These are phyloP conservation scores for Takifugu bimaculatus DNA, from an alignment of 2,113 vertebrate species.

Conservation along the genomic window DNA sequence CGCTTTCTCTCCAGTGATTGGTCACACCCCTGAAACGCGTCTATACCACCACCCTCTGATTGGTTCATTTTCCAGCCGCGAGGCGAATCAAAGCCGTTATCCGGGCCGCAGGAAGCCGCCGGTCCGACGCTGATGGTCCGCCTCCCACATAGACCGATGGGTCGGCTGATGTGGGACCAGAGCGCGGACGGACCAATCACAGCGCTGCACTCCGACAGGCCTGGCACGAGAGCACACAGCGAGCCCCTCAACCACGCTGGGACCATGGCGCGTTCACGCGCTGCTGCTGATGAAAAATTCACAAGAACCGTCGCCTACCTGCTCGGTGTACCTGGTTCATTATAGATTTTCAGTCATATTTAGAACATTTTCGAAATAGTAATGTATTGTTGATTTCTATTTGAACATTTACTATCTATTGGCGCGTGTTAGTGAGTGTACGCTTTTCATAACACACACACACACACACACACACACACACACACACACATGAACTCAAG, in stretches of 20 bases:
- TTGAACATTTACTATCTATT: not conserved
- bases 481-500: too few species aligned
- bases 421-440: not conserved
- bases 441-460: too few species aligned
- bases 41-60: constrained; percentile 28
- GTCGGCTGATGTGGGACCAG: constrained; percentile 88
- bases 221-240: not conserved
- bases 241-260: too few species aligned
- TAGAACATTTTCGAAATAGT: too few species aligned
- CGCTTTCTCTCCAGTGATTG: constrained; percentile 49
- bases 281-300: constrained; percentile 35
- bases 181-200: constrained; percentile 74
- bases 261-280: constrained; percentile 1
- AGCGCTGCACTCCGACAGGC: constrained; percentile 19
- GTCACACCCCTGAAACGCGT: constrained; percentile 58
- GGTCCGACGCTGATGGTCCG: not conserved
- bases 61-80: constrained; percentile 54
- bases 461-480: too few species aligned
- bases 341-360: too few species aligned
- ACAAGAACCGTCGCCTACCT: too few species aligned
- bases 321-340: too few species aligned
- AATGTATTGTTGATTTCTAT: too few species aligned
- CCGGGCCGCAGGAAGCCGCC: constrained; percentile 17
- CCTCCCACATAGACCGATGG: constrained; percentile 27
- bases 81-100: not conserved